phyloP scores from a whole-genome alignment of 2,797 vertebrate genomes.

The Amniataba percoides region DNA sequence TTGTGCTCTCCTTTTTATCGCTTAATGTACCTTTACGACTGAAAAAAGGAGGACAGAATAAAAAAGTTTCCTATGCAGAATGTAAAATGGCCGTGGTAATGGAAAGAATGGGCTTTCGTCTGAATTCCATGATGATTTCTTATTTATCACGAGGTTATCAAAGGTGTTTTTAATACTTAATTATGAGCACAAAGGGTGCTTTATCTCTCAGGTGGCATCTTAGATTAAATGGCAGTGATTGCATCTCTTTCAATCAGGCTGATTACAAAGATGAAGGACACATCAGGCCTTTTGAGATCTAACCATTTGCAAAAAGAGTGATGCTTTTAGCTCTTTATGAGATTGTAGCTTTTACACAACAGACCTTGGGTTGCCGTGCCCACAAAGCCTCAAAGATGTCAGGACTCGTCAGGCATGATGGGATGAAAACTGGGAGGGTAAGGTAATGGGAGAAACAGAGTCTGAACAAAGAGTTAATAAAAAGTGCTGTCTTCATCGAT shows the following conservation, averaged over 20 bases:
- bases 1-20: not conserved
- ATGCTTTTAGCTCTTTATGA: not conserved
- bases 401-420: not conserved
- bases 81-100: not conserved
- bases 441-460: not conserved
- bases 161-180: constrained; percentile 9
- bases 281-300: not conserved
- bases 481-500: constrained; percentile 69
- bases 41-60: not conserved
- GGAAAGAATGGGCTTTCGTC: not conserved
- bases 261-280: constrained; percentile 5
- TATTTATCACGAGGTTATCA: constrained; percentile 18
- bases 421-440: not conserved
- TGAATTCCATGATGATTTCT: not conserved
- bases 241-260: constrained; percentile 11
- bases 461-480: constrained; percentile 63
- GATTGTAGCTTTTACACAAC: not conserved
- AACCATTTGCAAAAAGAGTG: not conserved
- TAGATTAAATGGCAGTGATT: not conserved
- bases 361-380: not conserved
- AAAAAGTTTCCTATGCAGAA: not conserved
- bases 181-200: constrained; percentile 2
- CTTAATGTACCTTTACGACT: not conserved
- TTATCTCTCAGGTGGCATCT: not conserved
- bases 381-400: constrained; percentile 2